A percentile compares a stretch with the other conserved stretches of the same genome.
phyloP scores from a whole-genome alignment of 2,113 vertebrate genomes.

The Tragelaphus buxtoni region DNA sequence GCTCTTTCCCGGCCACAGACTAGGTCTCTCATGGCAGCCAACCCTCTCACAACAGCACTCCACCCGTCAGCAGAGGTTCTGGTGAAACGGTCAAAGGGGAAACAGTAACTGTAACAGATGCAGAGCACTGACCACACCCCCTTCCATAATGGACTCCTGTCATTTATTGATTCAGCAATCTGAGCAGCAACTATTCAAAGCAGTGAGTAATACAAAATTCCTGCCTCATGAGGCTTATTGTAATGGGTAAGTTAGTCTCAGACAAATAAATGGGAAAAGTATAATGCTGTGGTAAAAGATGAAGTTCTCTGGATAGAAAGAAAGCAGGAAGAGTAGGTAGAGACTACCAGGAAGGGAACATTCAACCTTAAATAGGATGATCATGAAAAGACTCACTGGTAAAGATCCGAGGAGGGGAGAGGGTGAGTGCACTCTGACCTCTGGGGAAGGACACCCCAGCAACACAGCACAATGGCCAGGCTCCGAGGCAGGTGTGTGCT shows the following conservation, averaged over 20 bases:
- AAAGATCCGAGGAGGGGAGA: not conserved
- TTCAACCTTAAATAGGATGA: not conserved
- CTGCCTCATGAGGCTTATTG: not conserved
- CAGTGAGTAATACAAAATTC: not conserved
- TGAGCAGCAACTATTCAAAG: not conserved
- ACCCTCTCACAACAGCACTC: not conserved
- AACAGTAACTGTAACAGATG: not conserved
- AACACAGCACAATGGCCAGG: not conserved
- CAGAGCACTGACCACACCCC: fast-evolving
- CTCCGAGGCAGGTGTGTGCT: fast-evolving
- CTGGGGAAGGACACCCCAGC: not conserved
- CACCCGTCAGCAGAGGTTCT: not conserved
- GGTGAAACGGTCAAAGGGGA: not conserved
- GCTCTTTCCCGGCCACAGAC: not conserved
- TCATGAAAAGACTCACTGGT: not conserved
- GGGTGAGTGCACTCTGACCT: not conserved
- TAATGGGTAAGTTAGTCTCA: not conserved
- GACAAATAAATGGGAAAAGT: not conserved
- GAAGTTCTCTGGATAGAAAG: not conserved
- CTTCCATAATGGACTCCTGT: not conserved
- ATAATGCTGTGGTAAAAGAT: not conserved
- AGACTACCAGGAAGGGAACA: not conserved
- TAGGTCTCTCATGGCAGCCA: not conserved
- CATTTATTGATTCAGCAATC: not conserved
- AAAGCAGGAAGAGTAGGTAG: not conserved